A percentile compares a stretch with the other conserved stretches of the same genome.
Evolutionary conservation across 2,888 invertebrate genomes (phyloP).

Genomic region (Tetropium fuscum): DNA sequence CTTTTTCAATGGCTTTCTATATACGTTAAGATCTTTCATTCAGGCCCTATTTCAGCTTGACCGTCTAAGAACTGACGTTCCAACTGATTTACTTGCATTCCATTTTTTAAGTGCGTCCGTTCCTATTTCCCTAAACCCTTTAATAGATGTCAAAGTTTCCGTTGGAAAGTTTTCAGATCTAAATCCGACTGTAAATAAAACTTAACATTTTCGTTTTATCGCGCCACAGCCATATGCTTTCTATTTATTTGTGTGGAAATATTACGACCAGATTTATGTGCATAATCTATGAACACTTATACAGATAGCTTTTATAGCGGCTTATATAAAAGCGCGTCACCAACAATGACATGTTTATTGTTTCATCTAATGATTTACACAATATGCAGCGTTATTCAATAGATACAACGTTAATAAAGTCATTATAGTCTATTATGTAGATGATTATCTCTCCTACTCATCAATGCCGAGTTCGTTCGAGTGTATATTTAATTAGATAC

Average conservation of each 20-base stretch:
- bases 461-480: constrained; percentile 35
- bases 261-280: background rate
- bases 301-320: constrained; percentile 10
- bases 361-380: background rate
- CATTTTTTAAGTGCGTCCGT: too few species aligned
- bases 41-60: too few species aligned
- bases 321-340: background rate
- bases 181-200: too few species aligned
- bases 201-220: too few species aligned
- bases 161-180: too few species aligned
- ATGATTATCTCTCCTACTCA: constrained; percentile 36
- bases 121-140: too few species aligned
- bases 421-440: constrained; percentile 40
- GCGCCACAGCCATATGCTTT: too few species aligned
- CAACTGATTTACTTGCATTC: too few species aligned
- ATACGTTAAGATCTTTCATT: too few species aligned
- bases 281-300: background rate
- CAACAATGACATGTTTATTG: constrained; percentile 13
- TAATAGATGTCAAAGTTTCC: too few species aligned
- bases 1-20: too few species aligned
- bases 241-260: background rate
- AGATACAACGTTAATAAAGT: constrained; percentile 32
- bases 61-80: too few species aligned
- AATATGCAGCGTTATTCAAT: constrained; percentile 11
- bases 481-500: constrained; percentile 38